Percentiles rank a stretch among this genome's conserved stretches.
Conservation (phyloP, 2,888 invertebrate genomes). For the Acleris sparsana region DNA sequence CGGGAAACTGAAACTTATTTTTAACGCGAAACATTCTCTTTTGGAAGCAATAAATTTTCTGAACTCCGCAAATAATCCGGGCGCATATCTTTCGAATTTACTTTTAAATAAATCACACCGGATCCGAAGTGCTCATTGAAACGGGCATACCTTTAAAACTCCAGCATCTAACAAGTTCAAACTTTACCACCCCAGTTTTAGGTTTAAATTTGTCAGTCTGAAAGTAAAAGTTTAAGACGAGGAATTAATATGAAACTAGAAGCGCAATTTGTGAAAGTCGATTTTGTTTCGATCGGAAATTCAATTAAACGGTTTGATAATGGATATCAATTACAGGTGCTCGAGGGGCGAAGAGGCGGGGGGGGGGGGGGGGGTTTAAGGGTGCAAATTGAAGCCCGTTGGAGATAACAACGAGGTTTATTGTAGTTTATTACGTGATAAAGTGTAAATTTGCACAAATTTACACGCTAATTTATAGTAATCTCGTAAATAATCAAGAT, state of each 20-base stretch:
- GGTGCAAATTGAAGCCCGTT: too few relatives aligned
- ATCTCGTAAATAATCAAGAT: too few relatives aligned
- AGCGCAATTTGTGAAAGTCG: constrained; percentile 28
- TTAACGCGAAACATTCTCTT: constrained; percentile 22
- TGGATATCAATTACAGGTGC: constrained; percentile 30
- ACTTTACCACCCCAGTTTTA: constrained; percentile 7
- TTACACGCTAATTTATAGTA: too few relatives aligned
- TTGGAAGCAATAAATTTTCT: constrained; percentile 26
- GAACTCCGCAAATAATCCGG: constrained; percentile 31
- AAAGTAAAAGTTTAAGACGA: constrained; percentile 28
- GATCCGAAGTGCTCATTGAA: constrained; percentile 29
- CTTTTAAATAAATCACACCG: constrained; percentile 34
- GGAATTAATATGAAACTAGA: constrained; percentile 35
- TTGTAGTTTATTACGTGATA: too few relatives aligned
- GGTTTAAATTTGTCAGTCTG: background rate
- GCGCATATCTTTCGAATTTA: constrained; percentile 31
- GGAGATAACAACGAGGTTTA: too few relatives aligned
- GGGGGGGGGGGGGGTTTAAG: background rate
- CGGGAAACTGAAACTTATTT: constrained; percentile 16
- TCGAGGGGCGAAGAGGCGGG: background rate
- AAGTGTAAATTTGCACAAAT: too few relatives aligned
- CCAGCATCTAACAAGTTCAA: background rate
- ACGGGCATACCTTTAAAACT: constrained; percentile 29
- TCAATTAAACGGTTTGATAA: constrained; percentile 31
- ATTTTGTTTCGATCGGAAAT: constrained; percentile 35